phyloP scores from a whole-genome alignment of 1,140 invertebrate species.

The Oryctes rhinoceros region DNA sequence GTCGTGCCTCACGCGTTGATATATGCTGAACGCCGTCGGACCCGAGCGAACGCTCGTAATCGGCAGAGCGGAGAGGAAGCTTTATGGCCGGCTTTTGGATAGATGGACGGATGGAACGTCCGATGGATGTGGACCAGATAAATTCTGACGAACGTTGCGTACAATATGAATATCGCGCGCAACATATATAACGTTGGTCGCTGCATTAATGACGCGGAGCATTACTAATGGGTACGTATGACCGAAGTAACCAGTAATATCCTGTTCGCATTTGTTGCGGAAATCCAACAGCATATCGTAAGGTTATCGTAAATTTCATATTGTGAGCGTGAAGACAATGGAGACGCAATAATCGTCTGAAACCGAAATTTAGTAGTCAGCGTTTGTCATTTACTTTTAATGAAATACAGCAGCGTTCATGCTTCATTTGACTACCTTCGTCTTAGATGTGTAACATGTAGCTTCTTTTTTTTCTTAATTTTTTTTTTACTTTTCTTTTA shows the following conservation, averaged over 20 bases:
- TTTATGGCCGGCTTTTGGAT: conserved; percentile 14
- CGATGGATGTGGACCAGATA: neutral
- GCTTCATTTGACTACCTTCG: no score
- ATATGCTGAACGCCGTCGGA: conserved; percentile 12
- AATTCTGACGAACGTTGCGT: neutral
- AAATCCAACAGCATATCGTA: neutral
- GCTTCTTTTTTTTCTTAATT: no score
- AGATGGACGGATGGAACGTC: neutral
- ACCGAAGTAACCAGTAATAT: conserved; percentile 26
- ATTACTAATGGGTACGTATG: conserved; percentile 3
- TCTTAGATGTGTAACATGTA: no score
- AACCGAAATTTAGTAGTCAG: no score
- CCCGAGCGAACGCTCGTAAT: neutral
- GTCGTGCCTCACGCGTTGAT: conserved; percentile 47
- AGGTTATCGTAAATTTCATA: no score
- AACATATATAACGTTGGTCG: neutral
- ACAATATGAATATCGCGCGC: neutral
- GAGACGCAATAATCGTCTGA: no score
- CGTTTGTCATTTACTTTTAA: no score
- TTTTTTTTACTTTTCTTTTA: no score
- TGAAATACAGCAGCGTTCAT: no score
- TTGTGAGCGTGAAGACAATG: no score
- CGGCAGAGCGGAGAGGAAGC: neutral
- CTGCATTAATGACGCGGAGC: neutral
- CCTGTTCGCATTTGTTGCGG: conserved; percentile 27